Evolutionary conservation across 2,113 vertebrate genomes (phyloP).

Genomic region (Engraulis encrasicolus): DNA sequence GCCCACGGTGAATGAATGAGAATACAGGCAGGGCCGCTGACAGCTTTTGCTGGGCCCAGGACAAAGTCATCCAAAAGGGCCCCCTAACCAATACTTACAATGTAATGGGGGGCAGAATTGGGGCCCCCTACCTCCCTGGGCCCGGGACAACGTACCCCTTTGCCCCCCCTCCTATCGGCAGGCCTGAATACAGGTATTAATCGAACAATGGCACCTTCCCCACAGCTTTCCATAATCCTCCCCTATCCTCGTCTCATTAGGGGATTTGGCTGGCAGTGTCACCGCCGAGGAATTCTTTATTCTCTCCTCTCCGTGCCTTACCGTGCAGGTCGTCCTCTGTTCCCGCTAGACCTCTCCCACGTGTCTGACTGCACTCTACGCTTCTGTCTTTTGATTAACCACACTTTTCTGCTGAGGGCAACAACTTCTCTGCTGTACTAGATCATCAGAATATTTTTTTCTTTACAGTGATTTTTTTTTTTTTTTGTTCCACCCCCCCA

Average conservation of each 20-base stretch:
- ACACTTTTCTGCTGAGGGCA: constrained; percentile 34
- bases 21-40: no score
- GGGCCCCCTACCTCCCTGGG: no score
- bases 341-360: background rate
- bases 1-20: constrained; percentile 70
- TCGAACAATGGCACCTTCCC: constrained; percentile 15
- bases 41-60: no score
- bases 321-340: background rate
- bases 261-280: constrained; percentile 1
- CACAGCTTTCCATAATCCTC: background rate
- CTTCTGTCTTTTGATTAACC: constrained; percentile 47
- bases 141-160: no score
- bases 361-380: no score
- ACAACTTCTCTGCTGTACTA: constrained; percentile 35
- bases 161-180: no score
- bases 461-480: background rate
- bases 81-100: no score
- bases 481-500: no score
- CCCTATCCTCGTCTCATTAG: constrained; percentile 13
- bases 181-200: background rate
- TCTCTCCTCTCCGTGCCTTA: no score
- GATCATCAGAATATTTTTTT: background rate
- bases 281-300: background rate
- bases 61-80: no score
- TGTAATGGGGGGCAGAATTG: no score